phyloP scores from a whole-genome alignment of 1,140 invertebrate genomes.

The Eriocheir sinensis region DNA sequence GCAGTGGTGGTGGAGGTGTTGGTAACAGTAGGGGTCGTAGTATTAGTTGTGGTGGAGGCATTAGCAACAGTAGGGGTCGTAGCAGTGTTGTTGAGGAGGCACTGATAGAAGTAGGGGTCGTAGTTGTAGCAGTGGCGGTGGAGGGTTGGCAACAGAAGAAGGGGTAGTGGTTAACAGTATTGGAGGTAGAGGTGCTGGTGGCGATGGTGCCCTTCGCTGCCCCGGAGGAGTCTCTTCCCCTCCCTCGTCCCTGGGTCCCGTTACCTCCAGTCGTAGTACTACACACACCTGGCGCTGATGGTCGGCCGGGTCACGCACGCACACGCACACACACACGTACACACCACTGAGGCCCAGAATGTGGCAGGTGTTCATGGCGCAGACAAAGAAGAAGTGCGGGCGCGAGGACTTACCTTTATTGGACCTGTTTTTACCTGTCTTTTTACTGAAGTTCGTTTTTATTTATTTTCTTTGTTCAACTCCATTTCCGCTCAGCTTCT shows the following conservation, averaged over 20 bases:
- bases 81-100: no score
- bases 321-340: background rate
- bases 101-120: no score
- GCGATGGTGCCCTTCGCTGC: no score
- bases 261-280: no score
- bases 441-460: no score
- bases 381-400: slow-evolving; percentile 8
- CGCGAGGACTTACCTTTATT: background rate
- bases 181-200: no score
- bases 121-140: no score
- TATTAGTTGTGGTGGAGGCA: background rate
- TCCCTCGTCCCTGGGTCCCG: background rate
- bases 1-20: background rate
- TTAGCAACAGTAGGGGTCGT: no score
- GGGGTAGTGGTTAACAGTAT: no score
- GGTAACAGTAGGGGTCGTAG: background rate
- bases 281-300: background rate
- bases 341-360: background rate
- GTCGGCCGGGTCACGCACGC: background rate
- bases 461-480: background rate
- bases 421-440: no score
- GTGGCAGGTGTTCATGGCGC: background rate
- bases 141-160: no score
- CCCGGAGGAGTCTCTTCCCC: background rate
- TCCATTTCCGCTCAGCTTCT: background rate